Evolutionary conservation across 2,888 invertebrate species (phyloP).

Genomic region (Amblyjoppa fuscipennis): DNA sequence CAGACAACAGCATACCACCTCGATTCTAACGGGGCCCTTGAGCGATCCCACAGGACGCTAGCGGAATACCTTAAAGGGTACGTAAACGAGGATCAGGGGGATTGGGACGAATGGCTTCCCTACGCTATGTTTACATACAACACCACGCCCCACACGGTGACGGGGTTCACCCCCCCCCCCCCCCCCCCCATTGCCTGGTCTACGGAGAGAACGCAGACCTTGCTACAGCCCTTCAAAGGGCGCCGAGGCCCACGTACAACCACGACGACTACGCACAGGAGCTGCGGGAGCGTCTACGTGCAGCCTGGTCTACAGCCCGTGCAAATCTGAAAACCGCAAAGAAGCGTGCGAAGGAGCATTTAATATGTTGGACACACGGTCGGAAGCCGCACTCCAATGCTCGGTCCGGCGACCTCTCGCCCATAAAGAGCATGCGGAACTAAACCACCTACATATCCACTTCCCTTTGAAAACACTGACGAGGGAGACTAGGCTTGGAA

Average conservation of each 20-base stretch:
- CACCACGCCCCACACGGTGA: fast-evolving
- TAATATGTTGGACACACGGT: too few species aligned
- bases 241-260: background rate
- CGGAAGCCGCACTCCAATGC: too few species aligned
- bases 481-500: too few species aligned
- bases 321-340: background rate
- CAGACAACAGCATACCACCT: slow-evolving; percentile 27
- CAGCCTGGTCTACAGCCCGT: background rate
- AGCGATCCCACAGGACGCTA: too few species aligned
- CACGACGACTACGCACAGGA: slow-evolving; percentile 32
- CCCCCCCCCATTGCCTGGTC: slow-evolving; percentile 27
- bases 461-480: too few species aligned
- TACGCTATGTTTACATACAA: background rate
- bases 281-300: background rate
- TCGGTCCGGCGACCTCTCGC: too few species aligned
- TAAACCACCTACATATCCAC: too few species aligned
- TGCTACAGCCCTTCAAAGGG: background rate
- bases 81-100: slow-evolving; percentile 58
- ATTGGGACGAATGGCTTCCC: slow-evolving; percentile 28
- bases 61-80: too few species aligned
- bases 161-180: background rate
- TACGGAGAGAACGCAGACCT: slow-evolving; percentile 45
- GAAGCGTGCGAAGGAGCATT: slow-evolving; percentile 6
- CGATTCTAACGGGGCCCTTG: slow-evolving; percentile 10
- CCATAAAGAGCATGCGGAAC: too few species aligned